Conservation (phyloP, 53 echinoderm and acorn worm genomes). For the Temnopleurus reevesii region DNA sequence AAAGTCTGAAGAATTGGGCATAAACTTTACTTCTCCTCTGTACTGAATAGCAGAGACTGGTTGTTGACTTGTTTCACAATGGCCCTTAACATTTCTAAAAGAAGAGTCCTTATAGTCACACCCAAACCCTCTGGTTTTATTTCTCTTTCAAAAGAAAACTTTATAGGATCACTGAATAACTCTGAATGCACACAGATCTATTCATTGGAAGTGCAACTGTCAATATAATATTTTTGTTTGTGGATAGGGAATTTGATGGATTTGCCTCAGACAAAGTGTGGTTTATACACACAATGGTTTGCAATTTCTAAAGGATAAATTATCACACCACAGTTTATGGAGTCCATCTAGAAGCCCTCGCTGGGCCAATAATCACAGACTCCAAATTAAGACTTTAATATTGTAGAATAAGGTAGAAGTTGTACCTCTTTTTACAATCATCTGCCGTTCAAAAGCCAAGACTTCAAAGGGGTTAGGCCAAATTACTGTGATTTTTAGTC, state of each 20-base stretch:
- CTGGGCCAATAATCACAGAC: too few species aligned
- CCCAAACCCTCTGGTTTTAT: slow-evolving; percentile 4
- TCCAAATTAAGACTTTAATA: too few species aligned
- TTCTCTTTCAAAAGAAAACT: neutral
- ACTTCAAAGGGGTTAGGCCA: too few species aligned
- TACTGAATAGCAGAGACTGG: too few species aligned
- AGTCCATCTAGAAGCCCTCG: too few species aligned
- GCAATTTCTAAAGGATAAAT: neutral
- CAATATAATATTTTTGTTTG: neutral
- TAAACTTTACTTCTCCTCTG: too few species aligned
- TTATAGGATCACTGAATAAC: neutral
- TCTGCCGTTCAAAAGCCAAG: too few species aligned
- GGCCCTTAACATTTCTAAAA: neutral
- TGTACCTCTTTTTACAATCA: too few species aligned
- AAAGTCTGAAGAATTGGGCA: too few species aligned
- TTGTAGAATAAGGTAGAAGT: too few species aligned
- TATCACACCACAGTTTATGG: neutral
- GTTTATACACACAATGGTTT: neutral
- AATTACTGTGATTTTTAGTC: too few species aligned
- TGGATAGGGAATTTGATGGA: slow-evolving; percentile 15
- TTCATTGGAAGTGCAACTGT: slow-evolving; percentile 4
- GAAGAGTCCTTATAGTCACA: neutral
- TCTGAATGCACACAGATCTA: neutral
- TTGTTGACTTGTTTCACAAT: slow-evolving; percentile 24
- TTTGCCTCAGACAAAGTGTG: neutral